phyloP scores from a whole-genome alignment of 2,113 vertebrate species.

The Potamarius usumacintae region DNA sequence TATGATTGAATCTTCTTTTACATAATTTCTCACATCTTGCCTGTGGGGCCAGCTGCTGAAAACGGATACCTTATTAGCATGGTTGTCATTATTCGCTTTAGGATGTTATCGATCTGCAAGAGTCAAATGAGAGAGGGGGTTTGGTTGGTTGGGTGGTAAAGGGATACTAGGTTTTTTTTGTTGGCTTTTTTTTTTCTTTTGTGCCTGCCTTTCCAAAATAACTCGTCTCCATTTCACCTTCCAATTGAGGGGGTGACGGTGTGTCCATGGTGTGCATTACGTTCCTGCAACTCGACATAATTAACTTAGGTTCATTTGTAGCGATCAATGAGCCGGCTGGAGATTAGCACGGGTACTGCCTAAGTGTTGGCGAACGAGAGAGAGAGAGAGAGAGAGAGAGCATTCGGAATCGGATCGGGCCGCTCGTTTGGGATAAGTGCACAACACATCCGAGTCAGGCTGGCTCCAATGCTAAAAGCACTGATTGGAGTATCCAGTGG shows the following conservation, averaged over 20 bases:
- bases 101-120: slow-evolving; percentile 64
- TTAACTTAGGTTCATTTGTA: slow-evolving; percentile 68
- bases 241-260: slow-evolving; percentile 57
- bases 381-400: slow-evolving; percentile 8
- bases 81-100: slow-evolving; percentile 60
- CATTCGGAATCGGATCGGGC: neutral
- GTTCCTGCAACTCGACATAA: slow-evolving; percentile 57
- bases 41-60: neutral
- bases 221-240: slow-evolving; percentile 55
- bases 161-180: neutral
- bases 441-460: slow-evolving; percentile 23
- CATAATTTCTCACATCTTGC: slow-evolving; percentile 16
- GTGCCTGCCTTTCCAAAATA: slow-evolving; percentile 49
- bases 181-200: neutral
- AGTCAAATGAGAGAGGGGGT: slow-evolving; percentile 42
- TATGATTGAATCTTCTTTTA: neutral
- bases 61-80: slow-evolving; percentile 68
- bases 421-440: slow-evolving; percentile 39
- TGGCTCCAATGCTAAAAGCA: slow-evolving; percentile 24
- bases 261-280: slow-evolving; percentile 62
- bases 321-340: slow-evolving; percentile 60
- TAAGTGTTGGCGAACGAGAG: slow-evolving; percentile 37
- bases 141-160: too few relatives aligned
- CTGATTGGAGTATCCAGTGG: slow-evolving; percentile 22
- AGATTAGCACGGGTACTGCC: slow-evolving; percentile 34